Evolutionary conservation across 1,140 invertebrate genomes (phyloP), one percentile per base, ranked within the genome.

Genomic region (Scaptodrosophila lebanonensis): DNA sequence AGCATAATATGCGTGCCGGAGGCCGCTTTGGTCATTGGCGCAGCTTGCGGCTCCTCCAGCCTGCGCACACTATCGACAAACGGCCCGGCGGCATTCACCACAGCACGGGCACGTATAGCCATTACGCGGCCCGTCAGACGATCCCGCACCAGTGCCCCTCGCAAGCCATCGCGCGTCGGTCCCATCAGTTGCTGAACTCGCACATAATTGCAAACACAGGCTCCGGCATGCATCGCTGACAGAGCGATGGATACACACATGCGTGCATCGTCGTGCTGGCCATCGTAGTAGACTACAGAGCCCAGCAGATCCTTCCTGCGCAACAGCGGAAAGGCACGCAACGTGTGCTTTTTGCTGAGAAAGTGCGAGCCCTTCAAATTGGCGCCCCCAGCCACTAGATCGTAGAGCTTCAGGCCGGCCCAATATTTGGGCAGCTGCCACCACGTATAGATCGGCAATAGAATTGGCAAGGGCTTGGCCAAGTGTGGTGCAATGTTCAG

Each of bases 51-150:
- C 1, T 35, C 32, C 27, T 50, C 54, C 38, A 58, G 7, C 12
- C 15, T 35, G 0, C 45, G 45, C 22, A 50, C 36, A 11, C 6
- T 12, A 9, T 58, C 38, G 44, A 50, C 45, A 25, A 43, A 50
- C 2, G 45, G 12, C 1, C 54, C 54, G 3, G 54, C 7, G 1
- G 54, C 54, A 35, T 50, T 58, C n/a, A 58, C 39, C 16, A 50
- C 38, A 15, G 15, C 16, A 3, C 4, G 15, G n/a, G 38, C 11
- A 7, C 13, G 11, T 2, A 58, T 6, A 16, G 11, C 2, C 9
- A 42, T 16, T 13, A 22, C 8, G 1, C 27, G 22, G 2, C 35
- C 17, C 1, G 35, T 32, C 2, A 40, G 36, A 16, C 39, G 5
- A 29, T 58, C 54, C 6, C 11, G 27, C 8, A 17, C 44, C 1